Conservation (phyloP, 1,140 invertebrate species). For the Drosophila auraria region DNA sequence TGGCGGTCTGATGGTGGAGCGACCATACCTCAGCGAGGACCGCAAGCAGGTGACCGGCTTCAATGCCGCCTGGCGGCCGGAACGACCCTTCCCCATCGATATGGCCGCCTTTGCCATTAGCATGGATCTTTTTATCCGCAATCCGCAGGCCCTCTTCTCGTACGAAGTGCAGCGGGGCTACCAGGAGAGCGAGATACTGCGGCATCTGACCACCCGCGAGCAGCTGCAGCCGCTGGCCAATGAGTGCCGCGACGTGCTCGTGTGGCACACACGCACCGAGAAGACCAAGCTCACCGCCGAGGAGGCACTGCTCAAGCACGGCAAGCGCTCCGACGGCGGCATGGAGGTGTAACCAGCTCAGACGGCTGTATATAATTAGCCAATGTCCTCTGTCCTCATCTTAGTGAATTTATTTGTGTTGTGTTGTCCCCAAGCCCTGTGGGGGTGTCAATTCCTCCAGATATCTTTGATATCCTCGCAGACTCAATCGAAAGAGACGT, state of each 20-base stretch:
- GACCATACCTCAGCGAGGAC: conserved; percentile 89
- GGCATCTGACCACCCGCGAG: conserved; percentile 90
- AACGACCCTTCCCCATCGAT: conserved; percentile 97
- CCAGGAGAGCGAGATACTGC: conserved; percentile 96
- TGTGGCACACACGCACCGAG: conserved; percentile 99
- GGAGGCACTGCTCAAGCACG: conserved; percentile 86
- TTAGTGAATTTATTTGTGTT: conserved; percentile 51
- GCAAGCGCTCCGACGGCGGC: conserved; percentile 87
- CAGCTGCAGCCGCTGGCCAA: conserved; percentile 96
- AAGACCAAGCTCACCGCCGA: conserved; percentile 91
- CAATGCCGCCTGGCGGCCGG: conserved; percentile 93
- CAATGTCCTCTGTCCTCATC: conserved; percentile 1
- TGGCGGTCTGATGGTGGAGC: conserved; percentile 94
- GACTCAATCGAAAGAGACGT: background rate
- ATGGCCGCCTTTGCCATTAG: conserved; percentile 99
- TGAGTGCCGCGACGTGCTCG: conserved; percentile 95
- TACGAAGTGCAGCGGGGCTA: conserved; percentile 92
- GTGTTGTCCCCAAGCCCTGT: conserved; percentile 1
- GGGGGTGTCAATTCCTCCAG: background rate
- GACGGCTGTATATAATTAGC: conserved; percentile 9
- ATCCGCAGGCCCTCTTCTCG: conserved; percentile 93
- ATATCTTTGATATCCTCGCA: conserved; percentile 9
- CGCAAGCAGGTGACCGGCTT: conserved; percentile 93
- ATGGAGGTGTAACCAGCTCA: conserved; percentile 89
- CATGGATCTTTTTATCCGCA: conserved; percentile 90